These are phyloP conservation scores for Microhierax caerulescens DNA, from an alignment of 2,797 vertebrate genomes.

Conservation along the genomic window DNA sequence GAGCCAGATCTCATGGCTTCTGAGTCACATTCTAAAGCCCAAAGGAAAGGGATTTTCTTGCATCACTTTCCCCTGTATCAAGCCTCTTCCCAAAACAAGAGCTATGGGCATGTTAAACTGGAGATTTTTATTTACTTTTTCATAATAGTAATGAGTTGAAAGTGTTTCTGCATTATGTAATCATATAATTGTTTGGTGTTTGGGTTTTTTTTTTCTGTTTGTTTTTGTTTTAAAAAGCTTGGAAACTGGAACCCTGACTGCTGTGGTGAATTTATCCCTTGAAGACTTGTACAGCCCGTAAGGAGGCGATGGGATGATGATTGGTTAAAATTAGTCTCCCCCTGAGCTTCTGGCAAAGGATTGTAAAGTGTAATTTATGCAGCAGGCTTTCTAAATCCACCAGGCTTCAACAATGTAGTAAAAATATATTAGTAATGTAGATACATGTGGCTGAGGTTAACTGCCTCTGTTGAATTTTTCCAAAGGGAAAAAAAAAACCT, in stretches of 20 bases:
- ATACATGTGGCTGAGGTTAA: slow-evolving; percentile 5
- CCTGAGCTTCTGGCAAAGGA: neutral
- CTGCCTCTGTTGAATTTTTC: neutral
- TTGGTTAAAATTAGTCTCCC: slow-evolving; percentile 22
- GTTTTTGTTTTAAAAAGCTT: neutral
- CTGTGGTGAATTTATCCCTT: neutral
- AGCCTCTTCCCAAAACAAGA: neutral
- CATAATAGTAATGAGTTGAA: neutral
- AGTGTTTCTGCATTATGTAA: slow-evolving; percentile 22
- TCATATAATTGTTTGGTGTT: neutral
- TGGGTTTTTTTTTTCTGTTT: neutral
- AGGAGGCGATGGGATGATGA: neutral
- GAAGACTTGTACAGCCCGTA: neutral
- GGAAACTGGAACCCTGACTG: neutral
- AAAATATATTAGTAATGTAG: neutral
- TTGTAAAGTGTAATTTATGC: neutral
- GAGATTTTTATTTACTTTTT: slow-evolving; percentile 16
- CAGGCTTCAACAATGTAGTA: slow-evolving; percentile 1
- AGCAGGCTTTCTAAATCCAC: slow-evolving; percentile 29
- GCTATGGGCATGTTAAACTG: neutral
- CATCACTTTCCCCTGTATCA: neutral
- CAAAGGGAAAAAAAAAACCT: neutral
- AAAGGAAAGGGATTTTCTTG: neutral
- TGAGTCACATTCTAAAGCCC: neutral
- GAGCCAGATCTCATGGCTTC: neutral